A percentile compares a stretch with the other conserved stretches of the same genome.
These are phyloP conservation scores for Microtus oregoni DNA, from an alignment of 2,113 vertebrate species.

Conservation along the genomic window DNA sequence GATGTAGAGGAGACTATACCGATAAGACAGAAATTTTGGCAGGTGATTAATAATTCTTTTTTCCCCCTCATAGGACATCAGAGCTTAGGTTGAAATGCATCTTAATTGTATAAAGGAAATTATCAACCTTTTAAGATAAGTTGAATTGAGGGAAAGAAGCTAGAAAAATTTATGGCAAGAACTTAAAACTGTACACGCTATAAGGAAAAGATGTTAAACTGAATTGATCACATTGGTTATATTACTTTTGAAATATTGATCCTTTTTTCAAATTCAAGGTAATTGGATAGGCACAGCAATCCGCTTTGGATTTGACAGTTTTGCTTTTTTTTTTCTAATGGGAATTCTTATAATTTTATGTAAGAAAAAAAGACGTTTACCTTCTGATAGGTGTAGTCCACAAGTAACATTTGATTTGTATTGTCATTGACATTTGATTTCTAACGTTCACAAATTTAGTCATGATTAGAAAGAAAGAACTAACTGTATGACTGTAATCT, in stretches of 20 bases:
- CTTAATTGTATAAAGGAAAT: conserved; percentile 61
- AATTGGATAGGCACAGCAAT: conserved; percentile 25
- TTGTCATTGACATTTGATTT: conserved; percentile 50
- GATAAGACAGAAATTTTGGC: conserved; percentile 54
- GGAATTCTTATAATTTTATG: conserved; percentile 56
- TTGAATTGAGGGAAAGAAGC: conserved; percentile 31
- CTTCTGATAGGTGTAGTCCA: conserved; percentile 29
- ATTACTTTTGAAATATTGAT: conserved; percentile 46
- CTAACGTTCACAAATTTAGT: conserved; percentile 41
- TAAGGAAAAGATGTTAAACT: conserved; percentile 38
- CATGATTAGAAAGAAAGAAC: conserved; percentile 27
- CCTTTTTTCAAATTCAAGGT: neutral
- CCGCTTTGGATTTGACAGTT: conserved; percentile 15
- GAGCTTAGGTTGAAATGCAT: conserved; percentile 60
- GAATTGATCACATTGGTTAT: conserved; percentile 26
- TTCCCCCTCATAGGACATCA: neutral
- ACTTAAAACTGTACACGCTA: neutral
- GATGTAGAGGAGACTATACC: conserved; percentile 35
- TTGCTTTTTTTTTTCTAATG: conserved; percentile 2
- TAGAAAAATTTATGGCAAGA: conserved; percentile 44
- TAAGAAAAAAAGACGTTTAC: conserved; percentile 35
- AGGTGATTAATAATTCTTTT: conserved; percentile 47
- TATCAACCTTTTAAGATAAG: conserved; percentile 35
- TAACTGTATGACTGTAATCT: conserved; percentile 50
- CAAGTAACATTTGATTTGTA: conserved; percentile 44